Conservation (phyloP, 2,113 vertebrate species). For the Chaenocephalus aceratus region DNA sequence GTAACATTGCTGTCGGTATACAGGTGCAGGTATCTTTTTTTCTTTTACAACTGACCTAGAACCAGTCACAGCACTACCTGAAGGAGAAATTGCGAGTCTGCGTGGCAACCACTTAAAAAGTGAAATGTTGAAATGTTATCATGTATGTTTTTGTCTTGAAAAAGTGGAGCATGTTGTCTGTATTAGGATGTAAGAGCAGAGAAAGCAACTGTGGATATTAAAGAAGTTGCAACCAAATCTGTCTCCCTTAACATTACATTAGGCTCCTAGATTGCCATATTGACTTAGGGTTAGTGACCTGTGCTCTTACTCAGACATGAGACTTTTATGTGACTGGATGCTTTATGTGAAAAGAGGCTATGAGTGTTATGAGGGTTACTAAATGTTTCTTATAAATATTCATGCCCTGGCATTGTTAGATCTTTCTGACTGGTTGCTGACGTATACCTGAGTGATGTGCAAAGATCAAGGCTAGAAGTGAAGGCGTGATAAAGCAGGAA, state of each 20-base stretch:
- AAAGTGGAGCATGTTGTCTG: too few relatives aligned
- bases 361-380: constrained; percentile 1
- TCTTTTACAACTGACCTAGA: too few relatives aligned
- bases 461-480: constrained; percentile 49
- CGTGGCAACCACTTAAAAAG: too few relatives aligned
- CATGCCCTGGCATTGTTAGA: constrained; percentile 21
- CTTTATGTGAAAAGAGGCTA: constrained; percentile 6
- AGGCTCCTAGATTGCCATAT: too few relatives aligned
- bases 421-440: constrained; percentile 28
- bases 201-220: too few relatives aligned
- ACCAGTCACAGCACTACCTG: too few relatives aligned
- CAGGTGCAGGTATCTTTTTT: not conserved
- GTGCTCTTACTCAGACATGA: not conserved
- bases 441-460: constrained; percentile 37
- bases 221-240: too few relatives aligned
- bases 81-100: too few relatives aligned
- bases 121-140: too few relatives aligned
- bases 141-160: too few relatives aligned
- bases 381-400: constrained; percentile 38
- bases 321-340: not conserved
- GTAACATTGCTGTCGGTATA: not conserved
- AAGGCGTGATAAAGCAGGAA: constrained; percentile 44
- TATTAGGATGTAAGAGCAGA: too few relatives aligned
- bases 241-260: too few relatives aligned
- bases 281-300: not conserved